Evolutionary conservation across 2,888 invertebrate genomes (phyloP).

Genomic region (Drosophila trichaetosa): DNA sequence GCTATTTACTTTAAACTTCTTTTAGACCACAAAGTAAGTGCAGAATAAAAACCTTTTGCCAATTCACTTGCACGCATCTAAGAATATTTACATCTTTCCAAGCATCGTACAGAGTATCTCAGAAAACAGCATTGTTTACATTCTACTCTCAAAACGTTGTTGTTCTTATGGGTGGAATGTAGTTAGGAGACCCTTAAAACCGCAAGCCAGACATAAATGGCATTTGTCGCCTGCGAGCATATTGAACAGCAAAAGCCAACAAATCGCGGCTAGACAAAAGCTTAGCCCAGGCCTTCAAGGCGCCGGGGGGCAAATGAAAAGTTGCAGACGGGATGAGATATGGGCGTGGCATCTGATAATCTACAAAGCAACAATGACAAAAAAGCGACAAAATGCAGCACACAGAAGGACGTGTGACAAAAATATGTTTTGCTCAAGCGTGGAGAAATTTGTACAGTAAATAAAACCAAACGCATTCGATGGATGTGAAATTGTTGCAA

Average conservation of each 20-base stretch:
- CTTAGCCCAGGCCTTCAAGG: slow-evolving; percentile 10
- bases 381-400: background rate
- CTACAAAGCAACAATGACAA: slow-evolving; percentile 11
- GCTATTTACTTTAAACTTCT: background rate
- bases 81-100: background rate
- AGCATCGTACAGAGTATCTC: slow-evolving; percentile 2
- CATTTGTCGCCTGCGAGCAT: slow-evolving; percentile 54
- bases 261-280: slow-evolving; percentile 49
- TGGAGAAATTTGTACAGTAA: slow-evolving; percentile 43
- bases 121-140: background rate
- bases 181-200: slow-evolving; percentile 24
- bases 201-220: slow-evolving; percentile 51
- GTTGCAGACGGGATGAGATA: background rate
- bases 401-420: background rate
- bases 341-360: slow-evolving; percentile 17
- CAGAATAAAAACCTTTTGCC: background rate
- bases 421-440: slow-evolving; percentile 2
- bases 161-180: background rate
- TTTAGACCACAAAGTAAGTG: background rate
- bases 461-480: slow-evolving; percentile 47
- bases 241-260: slow-evolving; percentile 51
- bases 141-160: background rate
- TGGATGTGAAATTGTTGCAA: slow-evolving; percentile 40
- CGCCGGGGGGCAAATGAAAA: background rate
- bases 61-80: background rate